phyloP scores from a whole-genome alignment of 92 coral and sea anemone genomes.

The Epizoanthus rinbou region DNA sequence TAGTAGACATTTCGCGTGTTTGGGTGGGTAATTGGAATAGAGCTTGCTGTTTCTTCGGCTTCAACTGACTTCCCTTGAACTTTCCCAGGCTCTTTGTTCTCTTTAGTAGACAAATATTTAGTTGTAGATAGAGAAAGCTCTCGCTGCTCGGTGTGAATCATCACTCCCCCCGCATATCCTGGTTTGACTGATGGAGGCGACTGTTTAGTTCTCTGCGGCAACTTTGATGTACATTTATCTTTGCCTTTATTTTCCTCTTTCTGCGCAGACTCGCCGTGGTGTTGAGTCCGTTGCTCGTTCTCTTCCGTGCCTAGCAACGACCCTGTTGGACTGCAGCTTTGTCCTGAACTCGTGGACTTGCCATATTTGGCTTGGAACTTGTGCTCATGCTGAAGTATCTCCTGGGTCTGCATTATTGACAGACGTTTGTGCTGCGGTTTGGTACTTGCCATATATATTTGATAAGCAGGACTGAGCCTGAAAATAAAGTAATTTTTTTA shows the following conservation, averaged over 20 bases:
- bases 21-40: slow-evolving; percentile 2
- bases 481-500: not conserved
- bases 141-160: slow-evolving; percentile 26
- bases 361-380: slow-evolving; percentile 80
- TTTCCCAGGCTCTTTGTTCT: slow-evolving; percentile 26
- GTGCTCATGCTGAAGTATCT: slow-evolving; percentile 76
- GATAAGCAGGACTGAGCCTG: slow-evolving; percentile 66
- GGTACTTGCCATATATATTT: slow-evolving; percentile 66
- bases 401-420: slow-evolving; percentile 85
- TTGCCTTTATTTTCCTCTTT: not conserved
- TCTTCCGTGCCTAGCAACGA: slow-evolving; percentile 5
- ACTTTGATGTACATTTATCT: not conserved
- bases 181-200: slow-evolving; percentile 26
- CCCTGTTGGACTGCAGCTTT: not conserved
- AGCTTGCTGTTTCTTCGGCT: not conserved
- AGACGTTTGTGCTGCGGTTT: slow-evolving; percentile 83
- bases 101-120: not conserved
- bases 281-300: not conserved
- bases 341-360: slow-evolving; percentile 25
- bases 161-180: slow-evolving; percentile 23
- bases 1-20: slow-evolving; percentile 26
- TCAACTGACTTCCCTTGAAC: not conserved
- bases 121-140: slow-evolving; percentile 13
- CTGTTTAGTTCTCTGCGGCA: slow-evolving; percentile 35
- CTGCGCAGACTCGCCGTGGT: slow-evolving; percentile 1